A percentile compares a stretch with the other conserved stretches of the same genome.
These are phyloP conservation scores for Leistus spinibarbis DNA, from an alignment of 2,888 invertebrate species.

Conservation along the genomic window DNA sequence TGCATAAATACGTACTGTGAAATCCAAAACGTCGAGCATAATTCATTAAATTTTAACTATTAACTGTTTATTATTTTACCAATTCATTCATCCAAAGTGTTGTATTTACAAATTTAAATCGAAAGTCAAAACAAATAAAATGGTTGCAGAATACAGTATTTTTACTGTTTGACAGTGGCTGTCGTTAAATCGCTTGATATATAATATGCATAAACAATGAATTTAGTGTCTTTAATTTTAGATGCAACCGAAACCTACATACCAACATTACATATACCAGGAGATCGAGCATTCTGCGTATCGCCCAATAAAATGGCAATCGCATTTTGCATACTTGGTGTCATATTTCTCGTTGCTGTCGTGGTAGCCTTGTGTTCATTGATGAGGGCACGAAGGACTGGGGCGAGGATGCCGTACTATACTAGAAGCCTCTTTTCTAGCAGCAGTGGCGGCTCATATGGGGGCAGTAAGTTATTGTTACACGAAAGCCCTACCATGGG, in stretches of 20 bases:
- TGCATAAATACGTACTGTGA: too few species aligned
- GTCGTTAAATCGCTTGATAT: background rate
- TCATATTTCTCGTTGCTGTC: slow-evolving; percentile 74
- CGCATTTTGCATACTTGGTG: slow-evolving; percentile 73
- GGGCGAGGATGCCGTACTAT: slow-evolving; percentile 63
- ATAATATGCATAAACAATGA: background rate
- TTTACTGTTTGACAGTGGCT: too few species aligned
- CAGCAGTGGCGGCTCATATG: slow-evolving; percentile 64
- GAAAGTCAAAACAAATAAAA: too few species aligned
- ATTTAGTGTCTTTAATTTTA: slow-evolving; percentile 41
- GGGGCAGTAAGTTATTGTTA: slow-evolving; percentile 65
- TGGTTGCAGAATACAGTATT: too few species aligned
- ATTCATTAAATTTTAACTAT: too few species aligned
- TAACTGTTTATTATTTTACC: too few species aligned
- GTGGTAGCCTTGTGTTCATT: slow-evolving; percentile 72
- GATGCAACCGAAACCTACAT: slow-evolving; percentile 47
- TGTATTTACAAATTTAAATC: too few species aligned
- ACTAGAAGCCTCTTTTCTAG: slow-evolving; percentile 68
- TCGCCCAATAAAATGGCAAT: slow-evolving; percentile 79
- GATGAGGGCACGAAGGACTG: slow-evolving; percentile 64
- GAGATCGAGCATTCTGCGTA: slow-evolving; percentile 71
- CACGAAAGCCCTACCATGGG: slow-evolving; percentile 68
- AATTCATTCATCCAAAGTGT: too few species aligned
- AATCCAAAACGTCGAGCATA: too few species aligned
- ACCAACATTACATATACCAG: slow-evolving; percentile 55